Conservation (phyloP, 2,888 invertebrate genomes). For the Melitaea athalia region DNA sequence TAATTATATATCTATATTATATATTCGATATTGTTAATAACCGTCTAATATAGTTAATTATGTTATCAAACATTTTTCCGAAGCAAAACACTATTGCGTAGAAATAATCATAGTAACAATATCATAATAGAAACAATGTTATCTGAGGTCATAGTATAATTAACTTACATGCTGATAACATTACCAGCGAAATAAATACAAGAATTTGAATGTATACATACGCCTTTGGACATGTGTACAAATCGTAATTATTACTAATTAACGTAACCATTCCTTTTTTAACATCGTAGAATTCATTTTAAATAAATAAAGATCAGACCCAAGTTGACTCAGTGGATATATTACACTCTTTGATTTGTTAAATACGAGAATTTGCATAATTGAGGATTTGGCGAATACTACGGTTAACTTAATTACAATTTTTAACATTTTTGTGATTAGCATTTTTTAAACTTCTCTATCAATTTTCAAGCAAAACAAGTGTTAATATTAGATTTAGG, state of each 20-base stretch:
- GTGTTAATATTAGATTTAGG: too few relatives aligned
- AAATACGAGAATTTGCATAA: too few relatives aligned
- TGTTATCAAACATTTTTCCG: not conserved
- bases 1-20: not conserved
- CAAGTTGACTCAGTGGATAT: too few relatives aligned
- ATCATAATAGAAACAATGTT: not conserved
- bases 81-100: not conserved
- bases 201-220: not conserved
- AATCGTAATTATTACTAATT: not conserved
- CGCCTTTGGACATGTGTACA: not conserved
- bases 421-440: too few relatives aligned
- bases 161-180: not conserved
- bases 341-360: too few relatives aligned
- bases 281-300: too few relatives aligned
- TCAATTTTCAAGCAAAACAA: too few relatives aligned
- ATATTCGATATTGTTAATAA: not conserved
- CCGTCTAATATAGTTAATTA: not conserved
- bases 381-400: too few relatives aligned
- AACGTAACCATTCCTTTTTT: too few relatives aligned
- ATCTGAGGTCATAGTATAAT: slow-evolving; percentile 7
- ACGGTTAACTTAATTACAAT: too few relatives aligned
- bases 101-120: slow-evolving; percentile 5
- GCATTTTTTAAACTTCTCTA: too few relatives aligned
- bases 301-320: too few relatives aligned
- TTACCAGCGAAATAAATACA: not conserved